Conservation (phyloP, 92 coral and sea anemone species). For the Palythoa grandiflora region DNA sequence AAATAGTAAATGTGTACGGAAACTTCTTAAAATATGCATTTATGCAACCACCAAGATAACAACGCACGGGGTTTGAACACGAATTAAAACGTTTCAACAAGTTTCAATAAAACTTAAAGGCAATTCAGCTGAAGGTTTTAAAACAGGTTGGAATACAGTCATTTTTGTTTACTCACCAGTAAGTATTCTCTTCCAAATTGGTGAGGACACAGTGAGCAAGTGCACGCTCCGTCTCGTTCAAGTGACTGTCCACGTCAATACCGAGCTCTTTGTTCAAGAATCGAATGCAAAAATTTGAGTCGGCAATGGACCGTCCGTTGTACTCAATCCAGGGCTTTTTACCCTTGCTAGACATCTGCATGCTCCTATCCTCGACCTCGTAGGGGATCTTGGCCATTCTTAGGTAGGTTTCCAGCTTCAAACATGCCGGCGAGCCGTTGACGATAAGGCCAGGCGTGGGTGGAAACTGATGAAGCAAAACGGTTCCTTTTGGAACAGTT, state of each 20-base stretch:
- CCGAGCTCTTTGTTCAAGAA: constrained; percentile 8
- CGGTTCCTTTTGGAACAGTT: constrained; percentile 30
- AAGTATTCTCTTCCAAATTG: constrained; percentile 74
- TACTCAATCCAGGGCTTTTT: constrained; percentile 82
- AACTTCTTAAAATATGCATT: too few relatives aligned
- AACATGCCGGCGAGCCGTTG: constrained; percentile 61
- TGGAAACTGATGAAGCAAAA: constrained; percentile 45
- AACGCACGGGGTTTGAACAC: too few relatives aligned
- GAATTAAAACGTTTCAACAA: too few relatives aligned
- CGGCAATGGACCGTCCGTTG: constrained; percentile 68
- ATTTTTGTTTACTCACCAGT: constrained; percentile 55
- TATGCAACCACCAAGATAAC: too few relatives aligned
- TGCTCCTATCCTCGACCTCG: constrained; percentile 27
- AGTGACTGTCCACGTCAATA: constrained; percentile 7
- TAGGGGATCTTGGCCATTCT: constrained; percentile 74
- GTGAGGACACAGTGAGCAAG: constrained; percentile 59
- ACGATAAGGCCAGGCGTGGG: not conserved
- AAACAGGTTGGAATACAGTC: too few relatives aligned
- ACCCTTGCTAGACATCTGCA: constrained; percentile 65
- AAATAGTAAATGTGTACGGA: too few relatives aligned
- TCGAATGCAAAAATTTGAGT: constrained; percentile 73
- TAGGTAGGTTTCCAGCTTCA: constrained; percentile 71
- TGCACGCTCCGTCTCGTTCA: constrained; percentile 57
- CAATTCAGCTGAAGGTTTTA: too few relatives aligned
- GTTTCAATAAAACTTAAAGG: too few relatives aligned